phyloP scores from a whole-genome alignment of 2,797 vertebrate species.

The Moxostoma hubbsi region DNA sequence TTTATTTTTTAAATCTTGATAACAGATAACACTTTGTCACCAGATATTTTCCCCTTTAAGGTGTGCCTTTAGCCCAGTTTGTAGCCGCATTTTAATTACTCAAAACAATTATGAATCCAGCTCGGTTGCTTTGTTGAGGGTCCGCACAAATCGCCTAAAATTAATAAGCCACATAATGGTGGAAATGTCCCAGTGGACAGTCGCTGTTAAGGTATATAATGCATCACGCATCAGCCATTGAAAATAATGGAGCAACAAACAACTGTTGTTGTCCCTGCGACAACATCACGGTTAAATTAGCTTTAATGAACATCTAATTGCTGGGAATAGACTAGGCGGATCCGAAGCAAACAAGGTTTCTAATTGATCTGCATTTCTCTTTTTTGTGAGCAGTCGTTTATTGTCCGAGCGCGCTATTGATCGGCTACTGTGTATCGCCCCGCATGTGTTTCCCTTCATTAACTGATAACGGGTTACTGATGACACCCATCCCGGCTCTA shows the following conservation, averaged over 20 bases:
- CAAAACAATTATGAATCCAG: not conserved
- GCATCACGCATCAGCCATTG: conserved; percentile 77
- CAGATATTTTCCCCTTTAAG: no score
- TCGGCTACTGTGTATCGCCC: conserved; percentile 95
- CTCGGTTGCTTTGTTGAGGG: not conserved
- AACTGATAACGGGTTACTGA: conserved; percentile 99
- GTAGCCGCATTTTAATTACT: no score
- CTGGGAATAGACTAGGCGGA: conserved; percentile 96
- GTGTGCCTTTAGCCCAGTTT: no score
- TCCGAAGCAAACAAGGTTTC: conserved; percentile 99
- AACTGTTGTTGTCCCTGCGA: conserved; percentile 88
- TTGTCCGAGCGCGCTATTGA: conserved; percentile 95
- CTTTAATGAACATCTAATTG: conserved; percentile 99
- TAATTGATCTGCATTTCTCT: conserved; percentile 97
- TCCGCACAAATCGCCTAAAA: conserved; percentile 29
- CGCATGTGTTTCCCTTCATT: conserved; percentile 99
- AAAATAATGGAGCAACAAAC: conserved; percentile 68
- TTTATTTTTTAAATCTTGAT: no score
- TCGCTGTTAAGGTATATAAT: conserved; percentile 65
- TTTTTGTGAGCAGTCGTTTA: conserved; percentile 85
- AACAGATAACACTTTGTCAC: no score
- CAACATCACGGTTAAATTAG: conserved; percentile 92
- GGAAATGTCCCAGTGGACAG: conserved; percentile 73
- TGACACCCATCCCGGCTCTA: conserved; percentile 97
- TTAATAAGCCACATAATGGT: conserved; percentile 65